phyloP scores from a whole-genome alignment of 2,113 vertebrate genomes.

The Atlantisia rogersi region DNA sequence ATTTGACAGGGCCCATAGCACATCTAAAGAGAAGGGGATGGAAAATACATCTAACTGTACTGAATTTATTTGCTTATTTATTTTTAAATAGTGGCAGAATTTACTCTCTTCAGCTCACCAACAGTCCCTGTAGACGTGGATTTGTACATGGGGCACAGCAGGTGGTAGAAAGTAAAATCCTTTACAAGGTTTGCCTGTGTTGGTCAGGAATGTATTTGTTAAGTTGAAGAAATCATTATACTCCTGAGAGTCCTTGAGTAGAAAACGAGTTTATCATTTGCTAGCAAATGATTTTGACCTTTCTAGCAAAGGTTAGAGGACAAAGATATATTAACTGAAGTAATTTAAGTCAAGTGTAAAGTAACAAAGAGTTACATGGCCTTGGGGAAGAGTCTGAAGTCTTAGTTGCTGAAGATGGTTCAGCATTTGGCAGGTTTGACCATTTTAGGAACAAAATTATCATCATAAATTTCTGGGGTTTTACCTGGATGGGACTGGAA shows the following conservation, averaged over 20 bases:
- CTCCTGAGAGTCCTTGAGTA: slow-evolving; percentile 38
- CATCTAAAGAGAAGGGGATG: background rate
- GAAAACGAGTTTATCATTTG: slow-evolving; percentile 46
- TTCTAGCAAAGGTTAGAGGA: slow-evolving; percentile 64
- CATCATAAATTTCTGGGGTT: background rate
- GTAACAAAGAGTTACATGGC: slow-evolving; percentile 31
- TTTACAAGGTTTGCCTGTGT: background rate
- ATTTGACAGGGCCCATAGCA: background rate
- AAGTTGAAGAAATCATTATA: slow-evolving; percentile 48
- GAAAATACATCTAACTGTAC: slow-evolving; percentile 10
- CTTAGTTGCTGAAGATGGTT: background rate
- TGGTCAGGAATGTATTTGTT: slow-evolving; percentile 3
- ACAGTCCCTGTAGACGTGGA: background rate
- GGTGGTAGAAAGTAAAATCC: background rate
- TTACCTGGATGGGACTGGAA: background rate
- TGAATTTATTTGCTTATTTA: slow-evolving; percentile 47
- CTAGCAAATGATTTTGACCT: slow-evolving; percentile 59
- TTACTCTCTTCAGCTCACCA: background rate
- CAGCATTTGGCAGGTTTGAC: background rate
- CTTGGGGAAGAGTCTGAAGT: slow-evolving; percentile 25
- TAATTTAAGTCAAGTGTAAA: slow-evolving; percentile 44
- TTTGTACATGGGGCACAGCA: background rate
- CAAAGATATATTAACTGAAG: slow-evolving; percentile 44
- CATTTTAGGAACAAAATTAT: slow-evolving; percentile 3
- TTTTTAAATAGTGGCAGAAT: slow-evolving; percentile 16